A percentile compares a stretch with the other conserved stretches of the same genome.
These are phyloP conservation scores for Rhyacophila evoluta DNA, from an alignment of 2,888 invertebrate genomes.

Conservation along the genomic window DNA sequence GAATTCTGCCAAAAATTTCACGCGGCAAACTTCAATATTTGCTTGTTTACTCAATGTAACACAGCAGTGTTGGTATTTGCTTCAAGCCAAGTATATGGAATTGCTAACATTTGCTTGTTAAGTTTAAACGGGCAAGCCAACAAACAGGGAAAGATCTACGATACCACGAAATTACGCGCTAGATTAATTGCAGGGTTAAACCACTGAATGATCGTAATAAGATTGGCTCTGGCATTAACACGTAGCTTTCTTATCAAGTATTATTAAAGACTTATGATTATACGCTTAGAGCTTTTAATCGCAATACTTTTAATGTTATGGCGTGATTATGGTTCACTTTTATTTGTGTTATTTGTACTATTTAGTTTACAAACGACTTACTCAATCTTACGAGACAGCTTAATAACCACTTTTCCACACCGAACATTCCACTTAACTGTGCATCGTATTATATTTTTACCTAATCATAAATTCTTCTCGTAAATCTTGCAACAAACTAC, in stretches of 20 bases:
- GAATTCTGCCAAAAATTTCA: no score
- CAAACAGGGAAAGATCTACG: slow-evolving; percentile 27
- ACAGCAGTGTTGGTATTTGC: background rate
- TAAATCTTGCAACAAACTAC: no score
- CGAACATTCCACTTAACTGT: no score
- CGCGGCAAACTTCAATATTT: background rate
- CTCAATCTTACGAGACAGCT: no score
- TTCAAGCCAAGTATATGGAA: background rate
- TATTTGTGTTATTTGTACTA: background rate
- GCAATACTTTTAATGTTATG: background rate
- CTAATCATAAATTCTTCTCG: no score
- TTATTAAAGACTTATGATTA: background rate
- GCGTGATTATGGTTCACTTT: background rate
- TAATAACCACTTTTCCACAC: no score
- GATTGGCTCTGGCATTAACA: slow-evolving; percentile 11
- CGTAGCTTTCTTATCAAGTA: slow-evolving; percentile 8
- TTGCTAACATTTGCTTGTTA: slow-evolving; percentile 10
- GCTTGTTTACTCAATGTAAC: background rate
- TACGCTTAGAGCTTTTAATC: background rate
- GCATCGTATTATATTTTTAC: no score
- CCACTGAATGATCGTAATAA: slow-evolving; percentile 25
- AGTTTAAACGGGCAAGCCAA: slow-evolving; percentile 19
- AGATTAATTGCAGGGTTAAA: slow-evolving; percentile 35
- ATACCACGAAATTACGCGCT: slow-evolving; percentile 28
- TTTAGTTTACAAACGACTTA: no score